Evolutionary conservation across 2,113 vertebrate genomes (phyloP).

Genomic region (Myotis lucifugus): DNA sequence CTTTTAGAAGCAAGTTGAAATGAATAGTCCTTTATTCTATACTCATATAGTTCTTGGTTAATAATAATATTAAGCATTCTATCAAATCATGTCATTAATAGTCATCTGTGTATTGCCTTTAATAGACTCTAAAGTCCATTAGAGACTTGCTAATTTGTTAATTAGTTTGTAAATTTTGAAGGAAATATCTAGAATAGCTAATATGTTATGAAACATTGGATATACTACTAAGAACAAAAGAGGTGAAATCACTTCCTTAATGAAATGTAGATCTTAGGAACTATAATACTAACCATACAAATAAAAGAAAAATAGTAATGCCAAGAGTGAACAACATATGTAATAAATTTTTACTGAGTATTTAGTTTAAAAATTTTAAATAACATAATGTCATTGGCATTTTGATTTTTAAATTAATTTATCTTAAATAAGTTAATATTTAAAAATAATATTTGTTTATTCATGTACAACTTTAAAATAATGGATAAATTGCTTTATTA

Average conservation of each 20-base stretch:
- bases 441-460: background rate
- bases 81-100: background rate
- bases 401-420: background rate
- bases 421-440: background rate
- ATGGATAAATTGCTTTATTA: background rate
- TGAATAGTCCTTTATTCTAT: background rate
- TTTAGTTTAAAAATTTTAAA: background rate
- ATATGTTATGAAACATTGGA: background rate
- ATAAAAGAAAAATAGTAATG: background rate
- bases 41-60: background rate
- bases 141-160: background rate
- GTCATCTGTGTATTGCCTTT: background rate
- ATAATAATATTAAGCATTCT: background rate
- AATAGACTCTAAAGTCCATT: background rate
- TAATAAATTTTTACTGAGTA: background rate
- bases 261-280: background rate
- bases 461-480: background rate
- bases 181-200: background rate
- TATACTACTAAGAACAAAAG: background rate
- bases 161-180: slow-evolving; percentile 22
- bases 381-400: background rate
- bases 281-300: background rate
- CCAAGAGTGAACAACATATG: background rate
- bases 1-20: slow-evolving; percentile 32
- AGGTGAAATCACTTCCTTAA: background rate